Base-by-base conservation (phyloP, 2,113 vertebrate genomes). In the Eretmochelys imbricata region DNA sequence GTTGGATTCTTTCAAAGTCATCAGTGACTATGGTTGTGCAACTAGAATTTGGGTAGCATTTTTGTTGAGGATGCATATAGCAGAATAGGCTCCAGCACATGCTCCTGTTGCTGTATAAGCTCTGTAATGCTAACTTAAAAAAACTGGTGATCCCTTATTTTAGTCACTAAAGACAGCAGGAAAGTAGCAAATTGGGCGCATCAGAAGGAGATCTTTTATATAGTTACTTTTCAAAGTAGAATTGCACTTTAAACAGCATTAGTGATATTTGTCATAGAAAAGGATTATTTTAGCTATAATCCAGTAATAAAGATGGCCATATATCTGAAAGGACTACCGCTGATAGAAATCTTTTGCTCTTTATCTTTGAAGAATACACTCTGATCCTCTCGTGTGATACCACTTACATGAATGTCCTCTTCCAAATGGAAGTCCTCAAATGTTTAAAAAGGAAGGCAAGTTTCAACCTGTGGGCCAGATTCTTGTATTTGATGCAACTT, bases 301-400 rank as follows among this genome's bases (percentile, higher is more conserved):
- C 48, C 7, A 0, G 50, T 92, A 17, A 29, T 84, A 84, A 86
- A 94, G 59, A 20, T n/a, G 42, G 42, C 81, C 0, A 0, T 62
- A 14, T 86, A 95, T 79, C 51, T 5, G 79, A 48, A 51, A 78
- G 6, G 7, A 88, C 54, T 91, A 16, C 87, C 3, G 19, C 8
- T 89, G 22, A 31, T 86, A 86, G 48, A 5, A 53, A 84, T 35
- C 29, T 14, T 93, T 88, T 84, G 83, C 8, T 65, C 87, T 89
- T 89, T 84, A 17, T 80, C 59, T 81, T 86, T 69, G 57, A 89
- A 92, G 72, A 51, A 35, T 38, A 72, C 29, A 16, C 91, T 93
- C 93, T 88, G 49, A 78, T 92, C 42, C 54, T 85, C 50, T 88
- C 87, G 51, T 0, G 0, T 49, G 57, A 5, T 5, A 84, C 84